A percentile compares a stretch with the other conserved stretches of the same genome.
These are phyloP conservation scores for Trichogramma dendrolimi DNA, from an alignment of 2,888 invertebrate species.

Conservation along the genomic window DNA sequence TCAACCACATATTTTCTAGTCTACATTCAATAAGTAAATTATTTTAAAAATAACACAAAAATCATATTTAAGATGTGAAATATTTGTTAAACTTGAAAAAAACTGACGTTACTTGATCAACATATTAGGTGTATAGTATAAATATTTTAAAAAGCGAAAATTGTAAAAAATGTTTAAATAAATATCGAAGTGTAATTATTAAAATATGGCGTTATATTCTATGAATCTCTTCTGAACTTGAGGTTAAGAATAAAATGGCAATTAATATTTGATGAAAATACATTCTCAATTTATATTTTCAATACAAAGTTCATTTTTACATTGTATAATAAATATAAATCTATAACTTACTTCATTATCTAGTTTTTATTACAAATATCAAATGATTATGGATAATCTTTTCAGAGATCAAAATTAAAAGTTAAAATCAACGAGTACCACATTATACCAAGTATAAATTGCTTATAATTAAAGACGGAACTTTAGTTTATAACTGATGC, in stretches of 20 bases:
- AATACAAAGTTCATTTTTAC: slow-evolving; percentile 24
- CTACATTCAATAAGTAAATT: slow-evolving; percentile 5
- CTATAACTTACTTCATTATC: background rate
- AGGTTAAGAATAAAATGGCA: background rate
- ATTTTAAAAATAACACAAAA: slow-evolving; percentile 10
- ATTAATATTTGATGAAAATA: slow-evolving; percentile 21
- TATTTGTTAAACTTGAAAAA: no score
- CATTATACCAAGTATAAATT: slow-evolving; percentile 4
- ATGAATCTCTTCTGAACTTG: no score
- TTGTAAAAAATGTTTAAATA: no score
- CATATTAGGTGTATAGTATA: no score
- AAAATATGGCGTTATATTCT: no score
- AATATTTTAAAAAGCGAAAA: no score
- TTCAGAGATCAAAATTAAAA: slow-evolving; percentile 24
- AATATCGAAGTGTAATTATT: no score
- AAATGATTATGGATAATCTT: slow-evolving; percentile 18
- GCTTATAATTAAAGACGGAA: slow-evolving; percentile 18
- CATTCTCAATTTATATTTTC: slow-evolving; percentile 22
- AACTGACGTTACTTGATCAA: no score
- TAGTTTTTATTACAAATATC: slow-evolving; percentile 23
- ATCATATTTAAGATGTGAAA: no score
- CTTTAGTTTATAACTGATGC: background rate
- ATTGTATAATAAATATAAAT: background rate
- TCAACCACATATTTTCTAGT: slow-evolving; percentile 12
- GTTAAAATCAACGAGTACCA: slow-evolving; percentile 1